These are phyloP conservation scores for Brachyopa scutellaris DNA, from an alignment of 2,888 invertebrate genomes.

Conservation along the genomic window DNA sequence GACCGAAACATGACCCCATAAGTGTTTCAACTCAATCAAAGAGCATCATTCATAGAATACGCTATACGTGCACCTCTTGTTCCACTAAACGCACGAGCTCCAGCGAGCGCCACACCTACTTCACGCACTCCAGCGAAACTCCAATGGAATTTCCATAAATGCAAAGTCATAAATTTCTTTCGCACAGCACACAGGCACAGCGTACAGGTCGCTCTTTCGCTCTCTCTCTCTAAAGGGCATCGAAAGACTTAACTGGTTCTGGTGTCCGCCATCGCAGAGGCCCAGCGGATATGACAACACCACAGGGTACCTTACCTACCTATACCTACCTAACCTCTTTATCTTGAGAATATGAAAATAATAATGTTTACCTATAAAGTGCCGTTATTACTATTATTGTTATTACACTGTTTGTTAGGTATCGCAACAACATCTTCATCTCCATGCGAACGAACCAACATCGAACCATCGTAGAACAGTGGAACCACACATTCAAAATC, in stretches of 20 bases:
- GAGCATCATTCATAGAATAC: conserved; percentile 34
- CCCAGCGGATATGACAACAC: conserved; percentile 18
- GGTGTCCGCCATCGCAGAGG: not conserved
- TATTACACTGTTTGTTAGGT: conserved; percentile 33
- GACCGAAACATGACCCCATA: conserved; percentile 44
- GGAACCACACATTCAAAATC: too few species aligned
- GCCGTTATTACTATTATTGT: conserved; percentile 50
- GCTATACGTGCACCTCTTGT: conserved; percentile 23
- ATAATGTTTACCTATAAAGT: conserved; percentile 52
- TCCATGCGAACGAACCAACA: not conserved
- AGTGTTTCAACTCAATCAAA: conserved; percentile 51
- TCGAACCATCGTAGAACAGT: too few species aligned
- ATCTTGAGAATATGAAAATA: conserved; percentile 16
- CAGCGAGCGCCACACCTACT: conserved; percentile 49
- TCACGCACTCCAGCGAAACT: conserved; percentile 39
- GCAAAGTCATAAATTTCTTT: conserved; percentile 38
- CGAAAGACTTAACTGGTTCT: not conserved
- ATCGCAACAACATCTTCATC: conserved; percentile 19
- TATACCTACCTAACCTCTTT: not conserved
- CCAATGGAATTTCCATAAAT: conserved; percentile 31
- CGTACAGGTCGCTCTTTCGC: too few species aligned
- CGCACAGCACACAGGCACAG: not conserved
- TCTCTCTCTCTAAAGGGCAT: conserved; percentile 2
- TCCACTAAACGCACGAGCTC: conserved; percentile 41
- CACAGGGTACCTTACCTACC: not conserved